These are phyloP conservation scores for Acestrorhynchus altus DNA, from an alignment of 2,797 vertebrate species.

Conservation along the genomic window DNA sequence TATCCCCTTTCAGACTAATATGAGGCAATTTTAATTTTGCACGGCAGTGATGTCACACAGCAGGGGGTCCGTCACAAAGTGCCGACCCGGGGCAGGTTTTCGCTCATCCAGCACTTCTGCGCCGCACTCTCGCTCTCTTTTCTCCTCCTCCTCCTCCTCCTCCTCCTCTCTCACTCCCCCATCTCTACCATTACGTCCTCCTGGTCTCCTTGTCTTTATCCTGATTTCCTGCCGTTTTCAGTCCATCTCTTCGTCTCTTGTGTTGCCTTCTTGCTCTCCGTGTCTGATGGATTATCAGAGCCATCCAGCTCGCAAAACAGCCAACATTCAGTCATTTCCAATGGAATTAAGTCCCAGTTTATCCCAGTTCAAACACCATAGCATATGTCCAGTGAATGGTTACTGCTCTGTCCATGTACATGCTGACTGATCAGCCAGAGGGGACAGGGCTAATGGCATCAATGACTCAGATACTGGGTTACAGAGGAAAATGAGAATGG, in stretches of 20 bases:
- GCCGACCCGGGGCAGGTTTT: slow-evolving; percentile 47
- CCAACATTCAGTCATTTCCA: no score
- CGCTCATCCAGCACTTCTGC: slow-evolving; percentile 3
- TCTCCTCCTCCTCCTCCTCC: slow-evolving; percentile 42
- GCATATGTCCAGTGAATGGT: no score
- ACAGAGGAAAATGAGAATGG: no score
- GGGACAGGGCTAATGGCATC: no score
- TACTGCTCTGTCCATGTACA: no score
- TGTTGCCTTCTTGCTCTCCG: not conserved
- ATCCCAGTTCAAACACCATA: no score
- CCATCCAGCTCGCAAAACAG: no score
- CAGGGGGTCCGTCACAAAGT: slow-evolving; percentile 42
- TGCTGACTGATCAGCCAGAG: no score
- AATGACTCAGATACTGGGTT: no score
- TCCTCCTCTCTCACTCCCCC: not conserved
- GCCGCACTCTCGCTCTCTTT: slow-evolving; percentile 42
- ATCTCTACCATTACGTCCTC: not conserved
- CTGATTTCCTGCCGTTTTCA: no score
- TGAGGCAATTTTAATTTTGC: slow-evolving; percentile 53
- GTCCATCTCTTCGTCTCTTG: not conserved
- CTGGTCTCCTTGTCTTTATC: not conserved
- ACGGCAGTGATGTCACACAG: slow-evolving; percentile 43
- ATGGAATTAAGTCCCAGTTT: no score
- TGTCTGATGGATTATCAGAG: no score
- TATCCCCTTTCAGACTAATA: slow-evolving; percentile 36